Base-by-base conservation (phyloP, 2,888 invertebrate genomes). In the Margaritifera margaritifera region DNA sequence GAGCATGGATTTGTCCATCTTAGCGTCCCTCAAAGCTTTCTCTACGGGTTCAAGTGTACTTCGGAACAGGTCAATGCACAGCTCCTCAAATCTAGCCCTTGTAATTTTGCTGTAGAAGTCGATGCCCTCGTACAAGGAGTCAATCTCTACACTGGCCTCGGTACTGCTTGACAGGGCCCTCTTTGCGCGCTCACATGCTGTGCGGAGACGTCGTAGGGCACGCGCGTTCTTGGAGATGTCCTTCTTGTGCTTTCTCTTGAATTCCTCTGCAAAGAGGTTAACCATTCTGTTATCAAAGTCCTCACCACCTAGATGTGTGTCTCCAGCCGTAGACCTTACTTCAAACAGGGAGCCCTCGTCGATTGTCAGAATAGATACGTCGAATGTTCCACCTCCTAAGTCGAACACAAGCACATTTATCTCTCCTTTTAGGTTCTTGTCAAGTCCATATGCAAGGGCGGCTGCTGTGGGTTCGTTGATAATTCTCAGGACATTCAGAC, bases 21-120 rank as follows among this genome's bases (percentile, higher is more conserved):
- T 94, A 0, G 95, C 94, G 86, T 95, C 95, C 71, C 91, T 92
- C 31, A 95, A 90, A 0, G 95, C 94, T 82, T 94, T 94, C 85
- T 95, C 94, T 0, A 95, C 95, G 0, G 95, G 95, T 61, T 93
- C 92, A 72, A 96, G 86, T 0, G 95, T 95, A 24, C 92, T 92
- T 63, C 94, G 68, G 76, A 87, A 87, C 25, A 87, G 74, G 66
- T 87, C 87, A 3, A 80, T 55, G 69, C 84, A 84, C 58, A 87
- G 72, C 24, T 88, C 86, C 62, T 88, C 87, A 71, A 88, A 88
- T 67, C 86, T 71, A 11, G 88, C 88, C 27, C 87, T 68, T 6
- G 86, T 87, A 31, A 88, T 83, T 94, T 81, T 84, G 4, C 81
- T 84, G 78, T 87, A 86, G 71, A 85, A 87, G 78, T 87, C 87